These are phyloP conservation scores for Anser brachyrhynchus DNA, from an alignment of 2,113 vertebrate species.

Conservation along the genomic window DNA sequence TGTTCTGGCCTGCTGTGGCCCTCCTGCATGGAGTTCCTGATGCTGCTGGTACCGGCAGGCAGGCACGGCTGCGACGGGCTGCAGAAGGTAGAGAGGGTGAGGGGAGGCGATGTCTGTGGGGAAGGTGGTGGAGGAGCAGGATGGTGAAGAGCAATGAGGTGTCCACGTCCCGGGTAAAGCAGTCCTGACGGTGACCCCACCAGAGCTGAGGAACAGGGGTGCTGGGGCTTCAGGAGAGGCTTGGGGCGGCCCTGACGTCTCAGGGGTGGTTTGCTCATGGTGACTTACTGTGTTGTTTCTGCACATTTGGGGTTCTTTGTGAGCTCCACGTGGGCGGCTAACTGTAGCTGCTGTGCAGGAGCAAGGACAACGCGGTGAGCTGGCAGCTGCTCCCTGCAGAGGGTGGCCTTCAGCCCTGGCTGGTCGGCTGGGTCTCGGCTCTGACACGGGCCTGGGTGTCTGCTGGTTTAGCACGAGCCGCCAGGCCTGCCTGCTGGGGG, in stretches of 20 bases:
- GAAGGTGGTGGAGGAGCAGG: background rate
- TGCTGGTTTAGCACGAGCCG: background rate
- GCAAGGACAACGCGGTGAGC: accelerated
- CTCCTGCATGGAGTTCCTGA: background rate
- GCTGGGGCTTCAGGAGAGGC: background rate
- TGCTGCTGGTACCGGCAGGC: accelerated
- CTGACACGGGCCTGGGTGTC: accelerated
- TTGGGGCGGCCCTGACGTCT: background rate
- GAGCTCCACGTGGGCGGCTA: background rate
- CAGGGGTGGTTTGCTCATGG: background rate
- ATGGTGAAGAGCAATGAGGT: background rate
- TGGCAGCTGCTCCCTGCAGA: background rate
- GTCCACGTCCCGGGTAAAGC: background rate
- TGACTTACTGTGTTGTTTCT: background rate
- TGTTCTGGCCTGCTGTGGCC: background rate
- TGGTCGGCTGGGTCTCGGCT: background rate
- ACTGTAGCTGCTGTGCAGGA: background rate
- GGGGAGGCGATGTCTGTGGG: background rate
- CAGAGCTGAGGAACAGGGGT: background rate
- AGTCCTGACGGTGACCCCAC: background rate
- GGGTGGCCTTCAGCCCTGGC: background rate
- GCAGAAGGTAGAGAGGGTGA: background rate
- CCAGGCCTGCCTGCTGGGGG: background rate
- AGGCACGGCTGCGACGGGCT: background rate
- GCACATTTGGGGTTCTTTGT: background rate